Evolutionary conservation across 2,113 vertebrate genomes (phyloP).

Genomic region (Chrysochloris asiatica): DNA sequence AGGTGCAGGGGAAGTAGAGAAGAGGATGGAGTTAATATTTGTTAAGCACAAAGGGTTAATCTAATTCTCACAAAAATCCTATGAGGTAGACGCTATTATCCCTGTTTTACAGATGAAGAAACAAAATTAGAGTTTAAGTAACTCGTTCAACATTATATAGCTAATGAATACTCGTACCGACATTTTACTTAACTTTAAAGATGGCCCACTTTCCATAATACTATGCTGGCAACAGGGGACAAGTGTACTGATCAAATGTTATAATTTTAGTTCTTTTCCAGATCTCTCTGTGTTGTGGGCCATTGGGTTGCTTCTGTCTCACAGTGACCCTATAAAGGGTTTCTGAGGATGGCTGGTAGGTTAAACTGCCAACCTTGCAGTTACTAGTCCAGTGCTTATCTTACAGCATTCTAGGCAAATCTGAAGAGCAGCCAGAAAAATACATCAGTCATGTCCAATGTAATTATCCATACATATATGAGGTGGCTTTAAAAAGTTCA

Average conservation of each 20-base stretch:
- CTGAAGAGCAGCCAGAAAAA: slow-evolving; percentile 30
- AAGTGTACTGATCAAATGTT: slow-evolving; percentile 15
- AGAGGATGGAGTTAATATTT: neutral
- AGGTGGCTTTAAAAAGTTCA: too few relatives aligned
- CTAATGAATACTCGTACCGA: slow-evolving; percentile 5
- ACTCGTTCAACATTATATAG: slow-evolving; percentile 29
- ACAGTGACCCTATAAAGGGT: too few relatives aligned
- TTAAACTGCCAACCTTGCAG: too few relatives aligned
- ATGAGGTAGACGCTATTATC: slow-evolving; percentile 66
- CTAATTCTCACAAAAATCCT: slow-evolving; percentile 45
- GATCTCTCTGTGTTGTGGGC: too few relatives aligned
- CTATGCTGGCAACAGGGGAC: neutral
- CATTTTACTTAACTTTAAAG: slow-evolving; percentile 42
- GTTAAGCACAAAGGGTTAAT: slow-evolving; percentile 14
- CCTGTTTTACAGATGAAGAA: slow-evolving; percentile 36
- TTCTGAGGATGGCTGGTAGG: too few relatives aligned
- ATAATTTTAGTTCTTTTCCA: slow-evolving; percentile 35
- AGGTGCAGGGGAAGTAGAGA: neutral
- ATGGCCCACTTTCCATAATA: slow-evolving; percentile 7
- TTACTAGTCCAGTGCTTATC: too few relatives aligned
- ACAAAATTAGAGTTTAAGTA: slow-evolving; percentile 50
- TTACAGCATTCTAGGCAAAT: slow-evolving; percentile 42
- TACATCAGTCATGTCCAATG: neutral
- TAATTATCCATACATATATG: neutral
- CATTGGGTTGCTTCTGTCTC: too few relatives aligned